Conservation (phyloP, 2,113 vertebrate species). For the Brienomyrus longianalis region DNA sequence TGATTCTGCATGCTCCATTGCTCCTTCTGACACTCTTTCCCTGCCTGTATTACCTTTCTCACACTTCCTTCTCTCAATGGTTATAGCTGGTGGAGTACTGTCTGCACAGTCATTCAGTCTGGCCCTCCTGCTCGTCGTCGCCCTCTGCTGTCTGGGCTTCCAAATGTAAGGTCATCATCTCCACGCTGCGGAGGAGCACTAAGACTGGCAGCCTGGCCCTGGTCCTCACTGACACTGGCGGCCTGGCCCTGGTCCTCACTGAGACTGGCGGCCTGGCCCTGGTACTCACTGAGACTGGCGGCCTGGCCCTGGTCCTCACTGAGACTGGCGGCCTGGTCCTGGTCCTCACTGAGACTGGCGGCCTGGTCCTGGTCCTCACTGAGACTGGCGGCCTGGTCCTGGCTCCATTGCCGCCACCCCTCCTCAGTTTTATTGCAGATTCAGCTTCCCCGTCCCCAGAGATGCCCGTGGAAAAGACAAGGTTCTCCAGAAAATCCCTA, state of each 20-base stretch:
- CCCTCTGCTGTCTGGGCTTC: slow-evolving; percentile 67
- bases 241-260: too few relatives aligned
- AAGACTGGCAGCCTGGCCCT: slow-evolving; percentile 51
- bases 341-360: slow-evolving; percentile 22
- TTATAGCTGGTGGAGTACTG: slow-evolving; percentile 53
- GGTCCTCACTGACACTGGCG: too few relatives aligned
- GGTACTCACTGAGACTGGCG: slow-evolving; percentile 21
- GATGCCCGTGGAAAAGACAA: slow-evolving; percentile 56
- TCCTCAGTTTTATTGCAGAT: slow-evolving; percentile 65
- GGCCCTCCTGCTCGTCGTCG: slow-evolving; percentile 62
- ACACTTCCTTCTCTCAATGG: slow-evolving; percentile 5
- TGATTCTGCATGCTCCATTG: slow-evolving; percentile 22
- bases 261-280: too few relatives aligned
- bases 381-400: slow-evolving; percentile 28
- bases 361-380: slow-evolving; percentile 21
- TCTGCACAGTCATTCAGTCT: slow-evolving; percentile 53
- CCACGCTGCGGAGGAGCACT: slow-evolving; percentile 49
- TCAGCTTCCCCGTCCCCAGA: slow-evolving; percentile 65
- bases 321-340: neutral
- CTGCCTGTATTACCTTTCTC: neutral
- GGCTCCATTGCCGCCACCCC: slow-evolving; percentile 65
- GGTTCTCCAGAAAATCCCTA: slow-evolving; percentile 74
- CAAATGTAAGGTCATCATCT: slow-evolving; percentile 60
- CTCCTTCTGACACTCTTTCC: neutral
- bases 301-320: slow-evolving; percentile 21